Evolutionary conservation across 1,140 invertebrate species (phyloP).

Genomic region (Contarinia nasturtii): DNA sequence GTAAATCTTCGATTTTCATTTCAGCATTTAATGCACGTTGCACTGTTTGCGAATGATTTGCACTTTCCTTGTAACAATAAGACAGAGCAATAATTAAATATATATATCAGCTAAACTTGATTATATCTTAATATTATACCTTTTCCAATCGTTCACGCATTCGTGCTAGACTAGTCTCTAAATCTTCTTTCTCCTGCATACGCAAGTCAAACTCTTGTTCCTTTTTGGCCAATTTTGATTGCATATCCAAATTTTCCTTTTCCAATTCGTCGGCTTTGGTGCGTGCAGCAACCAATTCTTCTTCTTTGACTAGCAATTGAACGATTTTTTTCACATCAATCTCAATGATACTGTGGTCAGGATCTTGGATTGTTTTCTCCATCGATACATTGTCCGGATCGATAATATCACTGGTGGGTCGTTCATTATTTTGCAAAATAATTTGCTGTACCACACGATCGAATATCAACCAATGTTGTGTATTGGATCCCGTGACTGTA

Average conservation of each 20-base stretch:
- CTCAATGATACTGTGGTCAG: slow-evolving; percentile 64
- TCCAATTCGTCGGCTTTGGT: slow-evolving; percentile 75
- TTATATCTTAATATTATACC: too few species aligned
- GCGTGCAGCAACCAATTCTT: slow-evolving; percentile 72
- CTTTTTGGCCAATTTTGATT: slow-evolving; percentile 70
- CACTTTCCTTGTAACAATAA: too few species aligned
- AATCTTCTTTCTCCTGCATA: slow-evolving; percentile 81
- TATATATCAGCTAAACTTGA: too few species aligned
- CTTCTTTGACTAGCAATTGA: slow-evolving; percentile 80
- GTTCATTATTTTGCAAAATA: slow-evolving; percentile 55
- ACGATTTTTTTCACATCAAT: slow-evolving; percentile 87
- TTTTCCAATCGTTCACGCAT: slow-evolving; percentile 80
- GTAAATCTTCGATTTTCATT: slow-evolving; percentile 49
- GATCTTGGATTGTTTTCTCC: slow-evolving; percentile 34
- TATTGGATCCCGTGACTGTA: slow-evolving; percentile 58
- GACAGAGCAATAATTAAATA: too few species aligned
- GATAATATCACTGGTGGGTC: slow-evolving; percentile 15
- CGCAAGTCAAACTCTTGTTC: slow-evolving; percentile 81
- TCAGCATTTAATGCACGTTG: slow-evolving; percentile 59
- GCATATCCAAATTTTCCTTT: slow-evolving; percentile 73
- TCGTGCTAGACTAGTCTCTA: slow-evolving; percentile 62
- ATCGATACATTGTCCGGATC: slow-evolving; percentile 11
- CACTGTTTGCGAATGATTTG: slow-evolving; percentile 68
- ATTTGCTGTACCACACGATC: slow-evolving; percentile 94
- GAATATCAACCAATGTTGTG: slow-evolving; percentile 84